Conservation (phyloP, 2,797 vertebrate species). For the Pelobates cultripes region DNA sequence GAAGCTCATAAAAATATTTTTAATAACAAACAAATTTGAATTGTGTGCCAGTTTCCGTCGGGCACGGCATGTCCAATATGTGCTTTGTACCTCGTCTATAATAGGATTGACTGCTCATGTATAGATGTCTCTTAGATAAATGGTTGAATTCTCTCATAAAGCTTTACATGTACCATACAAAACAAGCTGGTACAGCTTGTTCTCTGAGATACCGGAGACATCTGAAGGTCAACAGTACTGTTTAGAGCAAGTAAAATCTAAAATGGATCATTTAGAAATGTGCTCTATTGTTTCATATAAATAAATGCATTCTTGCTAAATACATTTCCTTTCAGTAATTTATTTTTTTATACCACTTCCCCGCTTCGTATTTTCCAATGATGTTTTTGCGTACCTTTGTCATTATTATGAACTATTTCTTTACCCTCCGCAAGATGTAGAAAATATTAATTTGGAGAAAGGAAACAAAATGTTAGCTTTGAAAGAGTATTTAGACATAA, state of each 20-base stretch:
- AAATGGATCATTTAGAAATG: not conserved
- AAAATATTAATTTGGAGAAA: too few species aligned
- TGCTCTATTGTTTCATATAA: not conserved
- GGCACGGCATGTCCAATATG: not conserved
- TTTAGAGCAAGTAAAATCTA: not conserved
- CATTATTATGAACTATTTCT: too few species aligned
- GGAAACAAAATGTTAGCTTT: too few species aligned
- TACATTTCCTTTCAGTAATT: too few species aligned
- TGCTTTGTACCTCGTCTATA: not conserved
- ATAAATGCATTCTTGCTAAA: too few species aligned
- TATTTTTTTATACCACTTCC: too few species aligned
- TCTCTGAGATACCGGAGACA: not conserved
- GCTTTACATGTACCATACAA: not conserved
- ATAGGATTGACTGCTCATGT: slow-evolving; percentile 1
- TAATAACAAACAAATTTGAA: too few species aligned
- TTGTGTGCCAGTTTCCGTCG: not conserved
- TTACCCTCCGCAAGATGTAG: too few species aligned
- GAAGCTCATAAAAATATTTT: too few species aligned
- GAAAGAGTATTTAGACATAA: too few species aligned
- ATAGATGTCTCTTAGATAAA: slow-evolving; percentile 7
- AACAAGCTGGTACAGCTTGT: slow-evolving; percentile 21
- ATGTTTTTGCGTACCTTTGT: too few species aligned
- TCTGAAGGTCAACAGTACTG: slow-evolving; percentile 12
- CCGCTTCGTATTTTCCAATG: too few species aligned
- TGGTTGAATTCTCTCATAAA: slow-evolving; percentile 2